Conservation (phyloP, 2,797 vertebrate species). For the Rhabdomys pumilio region DNA sequence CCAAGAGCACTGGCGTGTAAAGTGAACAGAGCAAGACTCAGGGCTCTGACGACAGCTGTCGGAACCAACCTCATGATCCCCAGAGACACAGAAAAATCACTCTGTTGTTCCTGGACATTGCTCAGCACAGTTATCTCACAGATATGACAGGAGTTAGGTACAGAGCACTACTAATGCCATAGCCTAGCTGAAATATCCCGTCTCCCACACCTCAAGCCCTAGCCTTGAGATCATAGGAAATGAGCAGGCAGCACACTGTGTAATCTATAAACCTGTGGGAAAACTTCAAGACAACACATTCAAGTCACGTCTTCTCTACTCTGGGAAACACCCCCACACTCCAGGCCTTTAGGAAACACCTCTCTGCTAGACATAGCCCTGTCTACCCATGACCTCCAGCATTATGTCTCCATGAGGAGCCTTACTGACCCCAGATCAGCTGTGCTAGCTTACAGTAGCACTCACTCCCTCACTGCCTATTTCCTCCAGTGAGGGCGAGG, state of each 20-base stretch:
- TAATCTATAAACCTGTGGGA: neutral
- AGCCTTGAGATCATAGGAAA: neutral
- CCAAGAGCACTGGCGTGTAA: neutral
- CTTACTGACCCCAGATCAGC: neutral
- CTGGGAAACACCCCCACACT: neutral
- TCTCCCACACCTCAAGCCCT: neutral
- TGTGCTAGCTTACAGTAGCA: neutral
- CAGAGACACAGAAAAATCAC: neutral
- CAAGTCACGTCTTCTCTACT: neutral
- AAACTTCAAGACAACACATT: neutral
- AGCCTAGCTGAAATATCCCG: neutral
- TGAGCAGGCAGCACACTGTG: neutral
- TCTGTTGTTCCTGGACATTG: neutral
- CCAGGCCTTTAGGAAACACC: neutral
- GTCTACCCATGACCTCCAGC: neutral
- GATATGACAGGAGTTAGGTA: neutral
- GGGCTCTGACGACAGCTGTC: neutral
- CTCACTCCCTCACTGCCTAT: neutral
- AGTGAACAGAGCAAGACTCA: slow-evolving; percentile 21
- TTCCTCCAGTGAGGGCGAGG: neutral
- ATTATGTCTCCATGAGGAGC: neutral
- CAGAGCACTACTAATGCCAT: neutral
- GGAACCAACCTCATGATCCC: neutral
- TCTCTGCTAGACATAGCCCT: neutral
- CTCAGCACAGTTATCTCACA: neutral